Evolutionary conservation across 92 coral and sea anemone genomes (phyloP), one percentile per base, ranked within the genome.

Genomic region (Virgularia gustaviana): DNA sequence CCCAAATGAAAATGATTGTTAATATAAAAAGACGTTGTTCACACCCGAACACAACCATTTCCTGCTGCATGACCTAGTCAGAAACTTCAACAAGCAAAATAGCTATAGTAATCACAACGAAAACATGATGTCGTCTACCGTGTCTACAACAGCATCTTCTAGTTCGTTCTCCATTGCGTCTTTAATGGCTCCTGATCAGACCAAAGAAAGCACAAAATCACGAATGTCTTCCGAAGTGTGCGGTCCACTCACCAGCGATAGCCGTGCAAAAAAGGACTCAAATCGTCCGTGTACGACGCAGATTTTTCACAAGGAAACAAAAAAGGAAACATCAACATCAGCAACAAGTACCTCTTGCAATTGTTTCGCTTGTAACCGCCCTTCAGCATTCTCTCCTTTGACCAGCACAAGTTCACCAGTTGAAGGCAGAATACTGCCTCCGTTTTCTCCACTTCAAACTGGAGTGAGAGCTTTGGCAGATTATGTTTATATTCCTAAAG

Each of bases 401-500:
- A 68, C 47, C 13, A 68, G 9, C 61, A 12, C 27, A 28, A 52
- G 30, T 20, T 49, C 55, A 8, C 44, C 60, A 45, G n/a, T 36
- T 30, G 75, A 38, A 25, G 36, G 25, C 45, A 54, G 54, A 49
- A 33, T 25, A n/a, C n/a, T n/a, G n/a, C n/a, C n/a, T n/a, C n/a
- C n/a, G n/a, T n/a, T n/a, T n/a, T n/a, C n/a, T n/a, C n/a, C n/a
- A n/a, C n/a, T n/a, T n/a, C n/a, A n/a, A n/a, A n/a, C n/a, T n/a
- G n/a, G n/a, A n/a, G 58, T 68, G 42, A 68, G 75, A 37, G 27
- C 75, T 2, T 68, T 45, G 20, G 75, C 61, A 0, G 75, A 68
- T 20, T 68, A 68, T 38, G 60, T 68, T 32, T 68, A 68, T 25
- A 68, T 68, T 68, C 75, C 60, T 15, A 68, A 68, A 68, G 75